Conservation (phyloP, 1,140 invertebrate genomes). For the Saccostrea glomerata region DNA sequence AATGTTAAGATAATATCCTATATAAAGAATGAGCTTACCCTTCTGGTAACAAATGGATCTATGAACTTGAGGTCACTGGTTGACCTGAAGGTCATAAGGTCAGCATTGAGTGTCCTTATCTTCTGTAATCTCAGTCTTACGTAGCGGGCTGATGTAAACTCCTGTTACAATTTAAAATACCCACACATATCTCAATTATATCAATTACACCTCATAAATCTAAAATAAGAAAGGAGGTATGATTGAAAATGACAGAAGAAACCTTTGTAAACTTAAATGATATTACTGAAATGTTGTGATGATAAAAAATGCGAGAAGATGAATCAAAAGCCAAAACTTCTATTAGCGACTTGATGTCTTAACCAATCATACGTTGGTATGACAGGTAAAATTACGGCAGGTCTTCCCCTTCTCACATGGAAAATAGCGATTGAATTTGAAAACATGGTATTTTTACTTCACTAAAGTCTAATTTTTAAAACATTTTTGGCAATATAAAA, state of each 20-base stretch:
- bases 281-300: background rate
- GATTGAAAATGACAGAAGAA: background rate
- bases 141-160: slow-evolving; percentile 91
- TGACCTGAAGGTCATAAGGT: slow-evolving; percentile 82
- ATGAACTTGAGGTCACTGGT: slow-evolving; percentile 67
- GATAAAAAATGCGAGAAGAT: background rate
- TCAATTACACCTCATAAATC: slow-evolving; percentile 34
- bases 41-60: slow-evolving; percentile 73
- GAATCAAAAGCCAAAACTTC: background rate
- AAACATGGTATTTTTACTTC: too few species aligned
- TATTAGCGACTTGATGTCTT: background rate
- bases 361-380: background rate
- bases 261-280: background rate
- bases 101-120: slow-evolving; percentile 83
- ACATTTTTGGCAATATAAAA: too few species aligned
- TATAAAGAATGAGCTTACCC: slow-evolving; percentile 64
- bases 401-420: too few species aligned
- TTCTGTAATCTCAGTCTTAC: slow-evolving; percentile 89
- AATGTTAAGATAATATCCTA: background rate
- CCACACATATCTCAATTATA: slow-evolving; percentile 21
- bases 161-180: slow-evolving; percentile 76
- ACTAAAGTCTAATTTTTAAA: too few species aligned
- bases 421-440: too few species aligned
- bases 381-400: too few species aligned
- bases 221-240: background rate